Percentiles rank a stretch among this genome's conserved stretches.
Conservation (phyloP, 2,113 vertebrate genomes). For the Phylloscopus trochilus region DNA sequence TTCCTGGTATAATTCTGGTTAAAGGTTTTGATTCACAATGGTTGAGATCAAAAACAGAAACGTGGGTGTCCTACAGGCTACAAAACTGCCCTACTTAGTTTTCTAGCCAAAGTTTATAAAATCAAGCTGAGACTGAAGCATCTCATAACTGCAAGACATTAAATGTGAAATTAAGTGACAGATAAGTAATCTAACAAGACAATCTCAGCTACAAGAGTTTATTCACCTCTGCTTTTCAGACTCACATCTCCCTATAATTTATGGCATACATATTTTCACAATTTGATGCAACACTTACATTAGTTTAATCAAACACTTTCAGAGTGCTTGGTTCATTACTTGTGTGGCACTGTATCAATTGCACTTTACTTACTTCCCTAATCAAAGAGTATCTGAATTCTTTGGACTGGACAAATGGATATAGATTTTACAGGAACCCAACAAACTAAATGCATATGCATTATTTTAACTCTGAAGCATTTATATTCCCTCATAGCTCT, state of each 20-base stretch:
- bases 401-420: slow-evolving; percentile 47
- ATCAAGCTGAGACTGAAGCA: slow-evolving; percentile 54
- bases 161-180: slow-evolving; percentile 62
- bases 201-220: slow-evolving; percentile 58
- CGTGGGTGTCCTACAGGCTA: background rate
- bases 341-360: slow-evolving; percentile 41
- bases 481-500: slow-evolving; percentile 36
- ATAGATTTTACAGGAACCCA: slow-evolving; percentile 60
- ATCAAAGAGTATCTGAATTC: slow-evolving; percentile 54
- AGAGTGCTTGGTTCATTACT: slow-evolving; percentile 31
- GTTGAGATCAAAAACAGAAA: background rate
- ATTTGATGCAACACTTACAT: slow-evolving; percentile 63
- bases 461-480: slow-evolving; percentile 49
- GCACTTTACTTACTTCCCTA: slow-evolving; percentile 56
- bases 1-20: background rate
- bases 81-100: slow-evolving; percentile 49
- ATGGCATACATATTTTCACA: slow-evolving; percentile 38
- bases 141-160: slow-evolving; percentile 18
- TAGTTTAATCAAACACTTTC: slow-evolving; percentile 62
- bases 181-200: slow-evolving; percentile 68
- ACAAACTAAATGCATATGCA: slow-evolving; percentile 42
- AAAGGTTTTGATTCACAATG: background rate
- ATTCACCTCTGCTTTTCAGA: slow-evolving; percentile 51
- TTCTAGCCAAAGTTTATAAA: slow-evolving; percentile 61
- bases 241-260: slow-evolving; percentile 57